phyloP scores from a whole-genome alignment of 2,113 vertebrate genomes.

The Plecotus auritus region DNA sequence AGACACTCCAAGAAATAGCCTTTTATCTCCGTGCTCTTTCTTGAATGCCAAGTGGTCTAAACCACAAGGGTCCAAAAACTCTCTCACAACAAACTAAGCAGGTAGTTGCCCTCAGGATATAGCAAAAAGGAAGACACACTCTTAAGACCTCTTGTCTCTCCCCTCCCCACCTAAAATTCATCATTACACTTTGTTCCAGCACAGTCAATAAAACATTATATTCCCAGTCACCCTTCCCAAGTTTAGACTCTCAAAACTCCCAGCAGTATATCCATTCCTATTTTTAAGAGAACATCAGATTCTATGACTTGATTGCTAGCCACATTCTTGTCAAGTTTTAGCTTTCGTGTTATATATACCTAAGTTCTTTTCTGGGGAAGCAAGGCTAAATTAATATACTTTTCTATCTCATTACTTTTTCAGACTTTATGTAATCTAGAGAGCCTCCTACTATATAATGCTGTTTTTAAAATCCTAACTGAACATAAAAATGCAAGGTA shows the following conservation, averaged over 20 bases:
- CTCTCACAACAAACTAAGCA: background rate
- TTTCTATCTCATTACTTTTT: background rate
- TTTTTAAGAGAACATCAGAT: conserved; percentile 1
- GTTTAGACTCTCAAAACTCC: conserved; percentile 11
- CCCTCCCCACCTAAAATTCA: background rate
- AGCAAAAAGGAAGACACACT: background rate
- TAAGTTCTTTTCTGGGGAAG: conserved; percentile 12
- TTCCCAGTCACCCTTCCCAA: background rate
- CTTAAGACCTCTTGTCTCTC: background rate
- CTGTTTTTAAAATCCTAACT: background rate
- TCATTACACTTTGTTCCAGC: background rate
- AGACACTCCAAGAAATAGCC: background rate
- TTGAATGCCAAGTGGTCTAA: background rate
- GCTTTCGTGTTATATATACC: background rate
- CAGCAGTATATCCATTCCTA: background rate
- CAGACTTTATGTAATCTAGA: background rate
- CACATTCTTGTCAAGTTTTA: conserved; percentile 34
- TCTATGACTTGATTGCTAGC: background rate
- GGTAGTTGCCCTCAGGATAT: background rate
- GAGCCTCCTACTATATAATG: background rate
- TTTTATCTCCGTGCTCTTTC: background rate
- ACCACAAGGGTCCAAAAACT: background rate
- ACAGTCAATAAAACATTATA: background rate
- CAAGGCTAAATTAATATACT: conserved; percentile 6
- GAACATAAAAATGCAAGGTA: conserved; percentile 29